phyloP scores from a whole-genome alignment of 2,888 invertebrate genomes.

The Smittia aterrima region DNA sequence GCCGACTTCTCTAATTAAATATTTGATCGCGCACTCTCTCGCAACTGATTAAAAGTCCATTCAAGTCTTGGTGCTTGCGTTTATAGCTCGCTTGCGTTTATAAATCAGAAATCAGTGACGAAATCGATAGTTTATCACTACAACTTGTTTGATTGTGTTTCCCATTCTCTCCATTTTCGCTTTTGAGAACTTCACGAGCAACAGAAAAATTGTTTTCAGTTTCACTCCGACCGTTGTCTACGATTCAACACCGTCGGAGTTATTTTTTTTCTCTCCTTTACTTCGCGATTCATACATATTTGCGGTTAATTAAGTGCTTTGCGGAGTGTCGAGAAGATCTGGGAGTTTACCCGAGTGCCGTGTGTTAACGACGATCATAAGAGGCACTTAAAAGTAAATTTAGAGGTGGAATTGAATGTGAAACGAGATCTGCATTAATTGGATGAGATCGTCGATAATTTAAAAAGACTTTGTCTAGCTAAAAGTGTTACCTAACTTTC shows the following conservation, averaged over 20 bases:
- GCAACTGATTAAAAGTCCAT: neutral
- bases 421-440: too few relatives aligned
- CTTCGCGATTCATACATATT: constrained; percentile 28
- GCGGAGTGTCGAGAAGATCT: neutral
- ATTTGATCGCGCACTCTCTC: neutral
- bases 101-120: neutral
- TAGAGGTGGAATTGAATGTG: too few relatives aligned
- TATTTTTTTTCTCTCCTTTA: neutral
- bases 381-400: too few relatives aligned
- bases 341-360: neutral
- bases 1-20: neutral
- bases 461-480: too few relatives aligned
- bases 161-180: neutral
- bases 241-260: constrained; percentile 19
- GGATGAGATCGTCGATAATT: too few relatives aligned
- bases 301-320: constrained; percentile 31
- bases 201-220: constrained; percentile 36
- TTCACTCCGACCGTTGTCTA: constrained; percentile 32
- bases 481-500: too few relatives aligned
- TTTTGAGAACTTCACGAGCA: constrained; percentile 14
- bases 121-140: neutral
- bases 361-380: too few relatives aligned
- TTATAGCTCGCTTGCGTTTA: neutral
- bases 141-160: neutral
- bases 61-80: neutral